A percentile compares a stretch with the other conserved stretches of the same genome.
These are phyloP conservation scores for Lates japonicus DNA, from an alignment of 2,797 vertebrate species.

Conservation along the genomic window DNA sequence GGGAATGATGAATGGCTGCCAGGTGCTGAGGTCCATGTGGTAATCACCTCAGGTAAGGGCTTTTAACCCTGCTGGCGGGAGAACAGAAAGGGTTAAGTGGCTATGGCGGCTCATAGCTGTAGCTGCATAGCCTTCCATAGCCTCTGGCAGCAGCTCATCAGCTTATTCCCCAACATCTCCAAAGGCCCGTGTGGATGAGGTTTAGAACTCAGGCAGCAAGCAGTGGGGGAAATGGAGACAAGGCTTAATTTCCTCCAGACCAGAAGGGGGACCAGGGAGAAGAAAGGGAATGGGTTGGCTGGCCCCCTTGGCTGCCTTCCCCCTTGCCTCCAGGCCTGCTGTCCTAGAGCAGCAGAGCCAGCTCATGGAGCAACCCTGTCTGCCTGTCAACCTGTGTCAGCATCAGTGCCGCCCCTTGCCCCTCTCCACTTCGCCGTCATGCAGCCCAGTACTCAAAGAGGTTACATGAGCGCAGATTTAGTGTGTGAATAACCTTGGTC, in stretches of 20 bases:
- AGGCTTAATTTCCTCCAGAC: constrained; percentile 83
- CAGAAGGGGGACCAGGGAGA: constrained; percentile 47
- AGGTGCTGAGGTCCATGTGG: constrained; percentile 68
- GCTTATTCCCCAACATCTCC: constrained; percentile 63
- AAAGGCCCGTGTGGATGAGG: constrained; percentile 57
- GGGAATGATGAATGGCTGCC: constrained; percentile 79
- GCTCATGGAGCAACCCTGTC: constrained; percentile 48
- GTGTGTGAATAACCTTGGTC: constrained; percentile 63
- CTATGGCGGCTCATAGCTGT: constrained; percentile 47
- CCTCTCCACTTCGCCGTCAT: constrained; percentile 43
- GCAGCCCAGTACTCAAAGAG: constrained; percentile 56
- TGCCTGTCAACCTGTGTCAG: constrained; percentile 73
- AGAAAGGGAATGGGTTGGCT: constrained; percentile 11
- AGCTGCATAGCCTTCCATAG: constrained; percentile 35
- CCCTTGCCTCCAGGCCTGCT: constrained; percentile 28
- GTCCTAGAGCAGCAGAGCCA: constrained; percentile 60
- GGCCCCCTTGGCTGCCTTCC: constrained; percentile 43
- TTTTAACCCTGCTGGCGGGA: constrained; percentile 43
- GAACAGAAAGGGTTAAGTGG: constrained; percentile 73
- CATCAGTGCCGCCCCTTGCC: constrained; percentile 55
- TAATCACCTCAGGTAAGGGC: constrained; percentile 63
- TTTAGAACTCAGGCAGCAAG: constrained; percentile 54
- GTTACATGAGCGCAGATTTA: constrained; percentile 72
- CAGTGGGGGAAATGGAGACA: constrained; percentile 73
- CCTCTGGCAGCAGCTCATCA: constrained; percentile 71